phyloP scores from a whole-genome alignment of 2,797 vertebrate species.

The Hozukius guyotensis region DNA sequence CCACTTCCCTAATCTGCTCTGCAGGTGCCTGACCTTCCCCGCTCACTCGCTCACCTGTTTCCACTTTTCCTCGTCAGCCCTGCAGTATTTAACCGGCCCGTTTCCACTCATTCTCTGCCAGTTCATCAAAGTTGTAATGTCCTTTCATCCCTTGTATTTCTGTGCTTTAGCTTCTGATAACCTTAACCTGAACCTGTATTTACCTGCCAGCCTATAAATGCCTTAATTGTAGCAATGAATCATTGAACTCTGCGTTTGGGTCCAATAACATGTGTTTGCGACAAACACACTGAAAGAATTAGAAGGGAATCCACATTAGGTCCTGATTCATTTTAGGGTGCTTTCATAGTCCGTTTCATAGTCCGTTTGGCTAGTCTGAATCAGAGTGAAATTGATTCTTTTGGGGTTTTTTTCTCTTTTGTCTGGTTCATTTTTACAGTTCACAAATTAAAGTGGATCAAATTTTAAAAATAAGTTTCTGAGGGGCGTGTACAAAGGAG shows the following conservation, averaged over 20 bases:
- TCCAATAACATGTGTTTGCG: neutral
- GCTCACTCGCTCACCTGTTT: neutral
- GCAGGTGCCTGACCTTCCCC: neutral
- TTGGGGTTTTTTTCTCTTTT: too few relatives aligned
- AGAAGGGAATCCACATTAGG: neutral
- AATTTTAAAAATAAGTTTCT: neutral
- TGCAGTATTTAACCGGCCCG: neutral
- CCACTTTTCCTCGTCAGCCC: neutral
- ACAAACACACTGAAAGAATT: neutral
- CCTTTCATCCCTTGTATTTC: neutral
- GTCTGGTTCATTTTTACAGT: too few relatives aligned
- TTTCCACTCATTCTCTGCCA: neutral
- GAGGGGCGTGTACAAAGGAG: neutral
- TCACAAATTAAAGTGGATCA: too few relatives aligned
- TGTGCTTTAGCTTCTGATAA: neutral
- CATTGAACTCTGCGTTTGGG: neutral
- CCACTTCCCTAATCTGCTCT: neutral
- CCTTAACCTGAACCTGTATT: neutral
- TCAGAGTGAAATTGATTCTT: too few relatives aligned
- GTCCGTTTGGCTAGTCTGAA: too few relatives aligned
- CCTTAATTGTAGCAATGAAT: neutral
- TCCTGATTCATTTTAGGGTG: neutral
- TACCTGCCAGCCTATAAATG: too few relatives aligned
- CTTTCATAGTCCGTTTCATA: neutral
- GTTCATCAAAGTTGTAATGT: neutral